Evolutionary conservation across 2,888 invertebrate species (phyloP).

Genomic region (Macrosiphum euphorbiae): DNA sequence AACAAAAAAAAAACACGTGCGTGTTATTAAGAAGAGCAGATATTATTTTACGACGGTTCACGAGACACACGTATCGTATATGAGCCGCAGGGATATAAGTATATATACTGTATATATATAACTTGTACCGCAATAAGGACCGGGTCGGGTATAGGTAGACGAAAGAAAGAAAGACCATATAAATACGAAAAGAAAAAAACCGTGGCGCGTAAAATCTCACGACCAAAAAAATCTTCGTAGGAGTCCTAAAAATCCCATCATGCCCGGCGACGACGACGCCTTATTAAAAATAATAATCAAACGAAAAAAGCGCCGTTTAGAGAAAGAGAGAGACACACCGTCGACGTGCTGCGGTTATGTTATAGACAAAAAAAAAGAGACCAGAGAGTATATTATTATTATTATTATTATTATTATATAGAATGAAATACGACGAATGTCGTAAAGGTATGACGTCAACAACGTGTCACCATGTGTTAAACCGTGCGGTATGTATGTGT

Average conservation of each 20-base stretch:
- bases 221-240: constrained; percentile 61
- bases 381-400: constrained; percentile 20
- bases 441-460: constrained; percentile 64
- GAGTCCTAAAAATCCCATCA: constrained; percentile 60
- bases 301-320: constrained; percentile 40
- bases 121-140: background rate
- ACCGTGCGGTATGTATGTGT: background rate
- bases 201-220: constrained; percentile 51
- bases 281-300: constrained; percentile 63
- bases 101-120: background rate
- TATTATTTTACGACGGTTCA: background rate
- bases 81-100: background rate
- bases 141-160: constrained; percentile 20
- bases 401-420: constrained; percentile 8
- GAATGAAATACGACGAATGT: constrained; percentile 61
- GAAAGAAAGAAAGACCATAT: constrained; percentile 9
- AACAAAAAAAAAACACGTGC: constrained; percentile 64
- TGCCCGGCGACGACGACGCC: constrained; percentile 40
- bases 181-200: constrained; percentile 7
- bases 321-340: background rate
- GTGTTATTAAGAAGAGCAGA: constrained; percentile 19
- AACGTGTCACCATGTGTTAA: constrained; percentile 63
- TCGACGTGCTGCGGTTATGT: background rate
- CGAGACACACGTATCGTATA: background rate
- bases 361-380: constrained; percentile 11